A percentile compares a stretch with the other conserved stretches of the same genome.
Evolutionary conservation across 2,888 invertebrate genomes (phyloP).

Genomic region (Dusona sp.): DNA sequence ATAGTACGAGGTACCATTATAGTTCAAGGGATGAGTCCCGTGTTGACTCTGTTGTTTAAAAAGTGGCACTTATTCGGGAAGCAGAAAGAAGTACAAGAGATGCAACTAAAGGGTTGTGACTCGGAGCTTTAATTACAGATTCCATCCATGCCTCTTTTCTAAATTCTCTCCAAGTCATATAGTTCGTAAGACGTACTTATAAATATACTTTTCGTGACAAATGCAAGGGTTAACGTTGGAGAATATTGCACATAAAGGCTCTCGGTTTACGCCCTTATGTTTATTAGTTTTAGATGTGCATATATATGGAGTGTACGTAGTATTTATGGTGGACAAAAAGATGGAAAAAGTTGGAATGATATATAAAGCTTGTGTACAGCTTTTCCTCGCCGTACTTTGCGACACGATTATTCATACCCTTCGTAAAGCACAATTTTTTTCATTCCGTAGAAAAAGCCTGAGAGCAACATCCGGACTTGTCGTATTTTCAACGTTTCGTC

Average conservation of each 20-base stretch:
- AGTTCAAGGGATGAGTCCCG: conserved; percentile 8
- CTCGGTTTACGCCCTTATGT: background rate
- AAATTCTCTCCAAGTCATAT: conserved; percentile 32
- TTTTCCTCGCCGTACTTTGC: conserved; percentile 57
- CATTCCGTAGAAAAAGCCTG: conserved; percentile 36
- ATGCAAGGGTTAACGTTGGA: background rate
- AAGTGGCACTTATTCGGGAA: conserved; percentile 28
- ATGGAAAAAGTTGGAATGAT: conserved; percentile 47
- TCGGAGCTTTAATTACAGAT: conserved; percentile 67
- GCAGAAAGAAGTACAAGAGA: conserved; percentile 26
- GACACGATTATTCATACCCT: conserved; percentile 63
- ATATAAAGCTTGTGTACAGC: conserved; percentile 41
- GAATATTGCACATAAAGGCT: background rate
- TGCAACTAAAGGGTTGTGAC: conserved; percentile 36
- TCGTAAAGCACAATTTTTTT: conserved; percentile 58
- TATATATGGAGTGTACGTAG: background rate
- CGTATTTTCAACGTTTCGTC: conserved; percentile 35
- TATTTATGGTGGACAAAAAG: conserved; percentile 27
- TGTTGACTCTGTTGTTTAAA: conserved; percentile 24
- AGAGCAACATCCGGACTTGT: conserved; percentile 28
- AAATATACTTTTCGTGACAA: background rate
- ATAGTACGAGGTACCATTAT: background rate
- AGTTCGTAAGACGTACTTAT: conserved; percentile 23
- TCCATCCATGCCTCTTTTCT: conserved; percentile 61
- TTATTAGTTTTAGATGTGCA: background rate